Base-by-base conservation (phyloP, 2,113 vertebrate species). In the Catagonus wagneri region DNA sequence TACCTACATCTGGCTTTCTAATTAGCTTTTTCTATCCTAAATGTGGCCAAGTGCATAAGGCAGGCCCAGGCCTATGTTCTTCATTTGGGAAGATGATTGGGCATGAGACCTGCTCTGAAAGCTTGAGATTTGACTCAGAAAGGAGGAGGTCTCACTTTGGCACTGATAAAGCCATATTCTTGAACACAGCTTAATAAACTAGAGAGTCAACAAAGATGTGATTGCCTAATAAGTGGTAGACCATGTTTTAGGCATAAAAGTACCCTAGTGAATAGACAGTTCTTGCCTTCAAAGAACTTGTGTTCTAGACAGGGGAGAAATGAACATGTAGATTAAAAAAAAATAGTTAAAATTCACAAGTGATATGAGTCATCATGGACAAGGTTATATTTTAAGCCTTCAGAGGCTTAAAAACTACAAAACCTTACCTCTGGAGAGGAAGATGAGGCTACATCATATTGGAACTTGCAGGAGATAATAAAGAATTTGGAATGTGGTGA, bases 161-260 rank as follows among this genome's bases (percentile, higher is more conserved):
- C n/a, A 15, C 83, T 32, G 32, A 32, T 23, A 15, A 72, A 96
- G 54, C 0, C 16, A n/a, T 17, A 76, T 36, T 61, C 75, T 65
- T 60, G 22, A 94, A 71, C 6, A 44, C 2, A 65, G 36, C 25
- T 75, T 80, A 65, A 29, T 15, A 89, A 71, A 71, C 6, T 22
- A 56, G 56, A 56, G 8, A 69, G 10, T 58, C 52, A 83, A 32
- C 44, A 65, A 39, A 83, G 20, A 63, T 25, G 56, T 72, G 63
- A 19, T 87, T 74, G 16, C 20, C 12, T 32, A 23, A 9, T 56
- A 32, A 74, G 20, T 79, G 71, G 22, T 12, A 75, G 80, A 63
- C 44, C 52, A 0, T 15, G 8, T 83, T 63, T 8, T 2, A 29
- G 56, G 32, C 14, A 39, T 2, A 69, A 34, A 16, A 0, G 4